Evolutionary conservation across 1,140 invertebrate species (phyloP), one percentile per base, ranked within the genome.

Genomic region (Drosophila rhopaloa): DNA sequence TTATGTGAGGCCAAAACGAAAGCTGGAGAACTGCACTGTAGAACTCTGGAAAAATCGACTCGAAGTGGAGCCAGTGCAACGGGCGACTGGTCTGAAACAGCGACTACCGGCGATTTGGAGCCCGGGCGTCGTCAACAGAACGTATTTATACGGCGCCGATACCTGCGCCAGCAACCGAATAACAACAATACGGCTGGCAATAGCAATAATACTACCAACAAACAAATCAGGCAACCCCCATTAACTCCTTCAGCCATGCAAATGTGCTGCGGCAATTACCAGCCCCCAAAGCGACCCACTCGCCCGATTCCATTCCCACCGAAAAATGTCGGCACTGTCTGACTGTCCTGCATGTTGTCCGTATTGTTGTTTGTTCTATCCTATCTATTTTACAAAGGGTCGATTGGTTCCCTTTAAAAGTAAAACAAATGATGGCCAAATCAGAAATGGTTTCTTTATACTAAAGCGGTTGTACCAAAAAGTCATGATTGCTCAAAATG

Each of bases 231-330:
- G 81, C 85, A 88, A 88, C 79, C 84, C 71, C 83, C 83, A 88
- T 89, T 83, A 89, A 81, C 84, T 89, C 84, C 85, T 89, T 90
- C 74, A 57, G 77, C 81, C 84, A 90, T 89, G 84, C 84, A 89
- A 89, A 89, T 90, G 85, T 58, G 65, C 77, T 76, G 81, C 85
- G 81, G 85, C 84, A 88, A 88, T 88, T 89, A 86, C 83, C 32
- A 65, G 59, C 51, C 57, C 55, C 43, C 67, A 50, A 63, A 29
- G 46, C 61, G 51, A 53, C 35, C 58, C 71, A 67, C 55, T 41
- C 1, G 24, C 51, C 46, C 53, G 37, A 19, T 37, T 53, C 44
- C 50, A 37, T 48, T 76, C 53, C 55, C 53, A 54, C 47, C 71
- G 43, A 58, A 48, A 79, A 70, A 29, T 54, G 65, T 63, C 60